Evolutionary conservation across 2,797 vertebrate genomes (phyloP), one percentile per base, ranked within the genome.

Genomic region (Myotis daubentonii): DNA sequence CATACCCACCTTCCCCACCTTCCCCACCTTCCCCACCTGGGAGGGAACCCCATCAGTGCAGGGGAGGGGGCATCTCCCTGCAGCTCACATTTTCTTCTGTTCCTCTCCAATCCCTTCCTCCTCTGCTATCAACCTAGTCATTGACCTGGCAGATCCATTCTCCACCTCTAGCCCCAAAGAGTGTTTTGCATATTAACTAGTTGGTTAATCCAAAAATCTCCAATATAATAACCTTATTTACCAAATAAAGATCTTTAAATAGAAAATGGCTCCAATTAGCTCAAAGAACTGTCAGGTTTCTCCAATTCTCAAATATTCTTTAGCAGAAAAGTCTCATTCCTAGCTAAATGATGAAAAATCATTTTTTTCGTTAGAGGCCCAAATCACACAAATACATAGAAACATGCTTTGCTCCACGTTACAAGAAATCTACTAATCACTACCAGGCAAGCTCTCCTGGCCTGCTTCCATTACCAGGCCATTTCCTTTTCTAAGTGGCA

Each of bases 251-350:
- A 44, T 15, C 28, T 79, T 79, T 70, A 87, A 84, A 62, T 51
- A 71, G 70, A 28, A 93, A 89, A 41, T 16, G 12, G 44, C 10
- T 38, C 41, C 25, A 33, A 47, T 25, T 17, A 68, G 49, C 51
- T 62, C 76, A 72, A 84, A 71, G 55, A 94, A 74, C 0, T 22
- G 15, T 81, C 9, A 66, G 22, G 55, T 53, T 41, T 82, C 44
- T 41, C 82, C 51, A 65, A 70, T 51, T 57, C 49, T 91, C 70
- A 86, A 49, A 87, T 16, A 60, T 66, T 68, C 65, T 92, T 87
- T 71, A 47, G 44, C 49, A 91, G 57, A 71, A 72, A 79, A 62
- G 12, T 17, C n/a, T 75, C 23, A 36, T 7, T 87, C 66, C n/a
- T 87, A 65, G 44, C 30, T 55, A 86, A 72, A 3, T 79, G n/a